A percentile compares a stretch with the other conserved stretches of the same genome.
These are phyloP conservation scores for Lampropteryx suffumata DNA, from an alignment of 2,888 invertebrate genomes.

Conservation along the genomic window DNA sequence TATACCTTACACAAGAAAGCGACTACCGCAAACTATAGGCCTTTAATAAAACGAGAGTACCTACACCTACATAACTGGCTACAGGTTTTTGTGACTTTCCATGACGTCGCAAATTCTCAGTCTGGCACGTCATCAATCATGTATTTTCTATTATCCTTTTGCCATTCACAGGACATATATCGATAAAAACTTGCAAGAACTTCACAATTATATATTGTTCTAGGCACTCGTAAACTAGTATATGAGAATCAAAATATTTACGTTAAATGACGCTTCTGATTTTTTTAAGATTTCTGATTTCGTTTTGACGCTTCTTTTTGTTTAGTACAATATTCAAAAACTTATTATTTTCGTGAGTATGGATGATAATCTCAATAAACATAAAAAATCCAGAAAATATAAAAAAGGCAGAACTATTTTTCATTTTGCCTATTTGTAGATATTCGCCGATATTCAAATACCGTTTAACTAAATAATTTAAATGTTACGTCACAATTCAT, in stretches of 20 bases:
- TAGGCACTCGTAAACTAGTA: too few relatives aligned
- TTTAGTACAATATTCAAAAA: too few relatives aligned
- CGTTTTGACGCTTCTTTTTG: too few relatives aligned
- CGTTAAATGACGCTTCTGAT: too few relatives aligned
- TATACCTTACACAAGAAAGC: not conserved
- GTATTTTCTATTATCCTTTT: constrained; percentile 13
- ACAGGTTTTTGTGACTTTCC: not conserved
- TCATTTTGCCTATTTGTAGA: not conserved
- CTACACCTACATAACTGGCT: not conserved
- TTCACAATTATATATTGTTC: not conserved
- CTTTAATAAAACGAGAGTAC: not conserved
- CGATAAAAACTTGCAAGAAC: not conserved
- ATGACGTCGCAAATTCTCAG: constrained; percentile 8
- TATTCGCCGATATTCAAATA: not conserved
- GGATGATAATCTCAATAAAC: too few relatives aligned
- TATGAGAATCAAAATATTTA: too few relatives aligned
- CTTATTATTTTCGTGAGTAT: too few relatives aligned
- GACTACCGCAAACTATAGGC: not conserved
- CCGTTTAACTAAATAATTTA: not conserved
- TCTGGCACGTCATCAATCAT: constrained; percentile 14
- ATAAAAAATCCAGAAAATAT: too few relatives aligned
- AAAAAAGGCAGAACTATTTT: not conserved
- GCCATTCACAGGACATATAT: not conserved
- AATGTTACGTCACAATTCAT: not conserved
- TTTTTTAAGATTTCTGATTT: too few relatives aligned